Evolutionary conservation across 2,888 invertebrate genomes (phyloP).

Genomic region (Notocelia uddmanniana): DNA sequence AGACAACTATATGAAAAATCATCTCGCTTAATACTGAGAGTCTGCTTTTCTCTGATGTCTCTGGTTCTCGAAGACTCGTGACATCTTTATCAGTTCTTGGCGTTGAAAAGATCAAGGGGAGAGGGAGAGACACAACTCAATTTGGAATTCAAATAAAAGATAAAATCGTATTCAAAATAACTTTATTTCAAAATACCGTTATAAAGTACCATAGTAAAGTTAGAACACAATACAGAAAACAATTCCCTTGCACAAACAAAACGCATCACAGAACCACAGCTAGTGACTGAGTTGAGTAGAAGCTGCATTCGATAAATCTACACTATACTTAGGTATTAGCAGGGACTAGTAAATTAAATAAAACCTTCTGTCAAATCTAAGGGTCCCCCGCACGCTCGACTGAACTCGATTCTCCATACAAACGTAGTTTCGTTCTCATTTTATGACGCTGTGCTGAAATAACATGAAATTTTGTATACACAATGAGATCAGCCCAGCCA

Average conservation of each 20-base stretch:
- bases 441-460: no score
- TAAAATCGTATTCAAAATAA: conserved; percentile 70
- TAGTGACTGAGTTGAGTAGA: conserved; percentile 65
- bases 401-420: no score
- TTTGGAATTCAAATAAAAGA: conserved; percentile 8
- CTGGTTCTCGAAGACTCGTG: no score
- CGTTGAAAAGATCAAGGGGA: neutral
- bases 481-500: no score
- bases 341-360: conserved; percentile 1
- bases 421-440: no score
- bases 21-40: no score
- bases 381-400: neutral
- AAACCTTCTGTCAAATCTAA: neutral
- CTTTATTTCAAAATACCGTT: conserved; percentile 74
- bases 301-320: conserved; percentile 53
- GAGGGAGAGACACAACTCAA: no score
- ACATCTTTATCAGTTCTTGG: neutral
- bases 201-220: conserved; percentile 63
- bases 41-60: no score
- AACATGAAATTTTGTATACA: no score
- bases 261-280: conserved; percentile 75
- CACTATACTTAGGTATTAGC: conserved; percentile 46
- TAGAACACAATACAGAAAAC: conserved; percentile 72
- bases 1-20: no score
- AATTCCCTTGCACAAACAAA: conserved; percentile 74